Evolutionary conservation across 2,797 vertebrate genomes (phyloP), one percentile per base, ranked within the genome.

Genomic region (Nannoperca australis): DNA sequence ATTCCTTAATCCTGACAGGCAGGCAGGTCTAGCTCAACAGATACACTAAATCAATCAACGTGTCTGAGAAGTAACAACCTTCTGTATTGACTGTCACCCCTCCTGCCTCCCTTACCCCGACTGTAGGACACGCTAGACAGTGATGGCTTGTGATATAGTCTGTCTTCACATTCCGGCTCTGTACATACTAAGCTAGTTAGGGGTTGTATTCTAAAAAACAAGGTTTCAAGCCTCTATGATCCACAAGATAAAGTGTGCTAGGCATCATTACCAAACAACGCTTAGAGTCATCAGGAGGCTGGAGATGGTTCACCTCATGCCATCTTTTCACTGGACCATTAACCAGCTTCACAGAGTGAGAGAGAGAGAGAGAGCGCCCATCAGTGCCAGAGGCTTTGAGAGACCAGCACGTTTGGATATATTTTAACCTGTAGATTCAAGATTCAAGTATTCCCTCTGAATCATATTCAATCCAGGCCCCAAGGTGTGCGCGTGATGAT

Each of bases 1-100:
- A 92, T 88, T 92, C 91, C 85, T 85, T 92, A 92, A 94, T 93
- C 91, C 91, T 94, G 93, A 93, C 92, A 93, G 93, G 74, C 90
- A 90, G 90, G 83, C 86, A 84, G 88, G 85, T 87, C 88, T 54
- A 86, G 90, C 86, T 90, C 87, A 76, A 87, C 90, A 91, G 91
- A 93, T 91, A 93, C 89, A 92, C 87, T 89, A 93, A 94, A 94
- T 94, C 90, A 92, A 91, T 93, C 88, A 88, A 70, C 79, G 83
- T 82, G 90, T 88, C 89, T 90, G 84, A 92, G 88, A 82, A 86
- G 87, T 79, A 86, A 87, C 81, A 88, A 92, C 79, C 79, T 70
- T 81, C 74, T 69, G 60, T 89, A 89, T 93, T 36, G 93, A 94
- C 89, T 82, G 59, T 76, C 62, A 34, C 27, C 68, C 44, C 61